phyloP scores from a whole-genome alignment of 1,140 invertebrate species.

The Trichonephila clavata region DNA sequence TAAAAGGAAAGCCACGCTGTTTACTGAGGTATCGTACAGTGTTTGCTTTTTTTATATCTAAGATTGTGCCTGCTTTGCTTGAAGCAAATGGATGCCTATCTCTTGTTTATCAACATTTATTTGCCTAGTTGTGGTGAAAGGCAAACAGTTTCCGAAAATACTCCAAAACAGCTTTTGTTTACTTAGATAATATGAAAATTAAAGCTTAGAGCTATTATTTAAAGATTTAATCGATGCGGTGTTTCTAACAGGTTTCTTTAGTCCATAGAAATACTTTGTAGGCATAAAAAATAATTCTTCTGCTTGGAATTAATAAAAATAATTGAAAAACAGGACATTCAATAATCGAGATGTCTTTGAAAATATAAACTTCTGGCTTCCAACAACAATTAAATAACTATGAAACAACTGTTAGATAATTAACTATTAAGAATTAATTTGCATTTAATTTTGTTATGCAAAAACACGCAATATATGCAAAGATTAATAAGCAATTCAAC shows the following conservation, averaged over 20 bases:
- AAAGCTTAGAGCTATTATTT: constrained; percentile 27
- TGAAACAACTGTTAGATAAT: too few species aligned
- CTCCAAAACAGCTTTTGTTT: constrained; percentile 21
- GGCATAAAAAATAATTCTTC: not conserved
- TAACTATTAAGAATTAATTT: too few species aligned
- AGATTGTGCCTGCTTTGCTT: not conserved
- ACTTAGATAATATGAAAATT: constrained; percentile 39
- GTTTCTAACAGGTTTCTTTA: not conserved
- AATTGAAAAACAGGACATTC: too few species aligned
- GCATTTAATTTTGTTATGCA: too few species aligned
- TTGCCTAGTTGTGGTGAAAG: not conserved
- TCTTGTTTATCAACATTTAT: constrained; percentile 30
- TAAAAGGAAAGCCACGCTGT: not conserved
- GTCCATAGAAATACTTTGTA: not conserved
- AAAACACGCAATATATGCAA: too few species aligned
- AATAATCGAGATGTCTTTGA: too few species aligned
- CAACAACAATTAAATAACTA: too few species aligned
- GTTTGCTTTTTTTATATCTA: not conserved
- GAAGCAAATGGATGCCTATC: not conserved
- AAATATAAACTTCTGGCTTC: too few species aligned
- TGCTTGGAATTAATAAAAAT: too few species aligned
- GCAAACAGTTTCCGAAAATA: constrained; percentile 24
- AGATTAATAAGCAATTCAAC: too few species aligned
- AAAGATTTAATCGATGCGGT: constrained; percentile 25
- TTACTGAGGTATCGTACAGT: constrained; percentile 19